Base-by-base conservation (phyloP, 2,113 vertebrate genomes). In the Catagonus wagneri region DNA sequence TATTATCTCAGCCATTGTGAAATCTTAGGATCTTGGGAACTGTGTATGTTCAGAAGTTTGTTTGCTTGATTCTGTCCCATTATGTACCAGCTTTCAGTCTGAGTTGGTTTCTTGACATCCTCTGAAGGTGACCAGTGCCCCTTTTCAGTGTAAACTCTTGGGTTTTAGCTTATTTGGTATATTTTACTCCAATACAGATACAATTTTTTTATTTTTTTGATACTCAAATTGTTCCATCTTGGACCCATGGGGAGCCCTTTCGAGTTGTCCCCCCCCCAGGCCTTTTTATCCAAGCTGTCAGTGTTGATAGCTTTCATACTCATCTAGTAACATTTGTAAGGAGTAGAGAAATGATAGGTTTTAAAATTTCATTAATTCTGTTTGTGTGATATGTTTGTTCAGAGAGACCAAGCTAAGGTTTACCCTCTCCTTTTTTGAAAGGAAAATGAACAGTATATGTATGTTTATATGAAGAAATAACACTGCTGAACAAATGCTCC, bases 321-420 rank as follows among this genome's bases (percentile, higher is more conserved):
- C 56, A 27, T 39, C 66, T n/a, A 74, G 84, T 87, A 87, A 83
- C 7, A 5, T 81, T 90, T 92, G 87, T 84, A 90, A 83, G 32
- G 65, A 96, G n/a, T 56, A 39, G 61, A 90, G 61, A 93, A 96
- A 96, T 94, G 84, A 94, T n/a, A 94, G 95, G 56, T 84, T 61
- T 95, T 90, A 83, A 88, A 90, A 86, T 95, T 61, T 95, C 44
- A 52, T 94, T 95, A 84, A 85, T 96, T 95, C 61, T 89, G 36
- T 83, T 89, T 93, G 65, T 76, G 44, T 79, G 72, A 60, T 78
- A 61, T 68, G 65, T 94, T 97, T 96, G 92, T 97, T 93, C 61
- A 65, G 78, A 65, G 25, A 92, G 76, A 90, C 39, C 66, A 79
- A 92, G 61, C 25, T 71, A 71, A 89, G 74, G 80, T 95, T 94